Base-by-base conservation (phyloP, 2,113 vertebrate genomes). In the Vidua macroura region DNA sequence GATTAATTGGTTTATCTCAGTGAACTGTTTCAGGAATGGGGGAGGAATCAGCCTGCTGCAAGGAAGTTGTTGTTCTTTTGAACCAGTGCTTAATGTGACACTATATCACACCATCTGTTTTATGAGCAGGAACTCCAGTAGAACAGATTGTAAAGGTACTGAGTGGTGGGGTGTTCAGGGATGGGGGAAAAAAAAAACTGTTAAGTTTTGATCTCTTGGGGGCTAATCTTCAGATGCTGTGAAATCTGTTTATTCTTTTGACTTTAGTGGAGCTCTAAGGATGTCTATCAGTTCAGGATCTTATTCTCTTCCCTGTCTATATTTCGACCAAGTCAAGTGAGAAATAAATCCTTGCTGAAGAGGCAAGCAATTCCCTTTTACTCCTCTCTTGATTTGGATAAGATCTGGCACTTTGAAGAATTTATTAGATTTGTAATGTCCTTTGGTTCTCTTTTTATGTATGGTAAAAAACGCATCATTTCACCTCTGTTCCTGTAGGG, bases 171-270 rank as follows among this genome's bases (percentile, higher is more conserved):
- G 1, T 46, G 33, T 9, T 22, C 53, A 60, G 39, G 33, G 58
- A 41, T 62, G 30, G 37, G 39, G 28, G 63, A 59, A 33, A 49
- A 49, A 31, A 67, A 59, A 33, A 49, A 48, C 33, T 60, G 8
- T 41, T 28, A 55, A 43, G 5, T 70, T 82, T 84, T 85, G 44
- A 56, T 89, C 44, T 92, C 31, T 58, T 72, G 39, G 39, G 37
- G 28, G 24, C 49, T 85, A 62, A 92, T 87, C 58, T n/a, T 82
- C 41, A 82, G 44, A 31, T 52, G n/a, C 21, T 56, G 31, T 58
- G 66, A 92, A 89, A 82, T 72, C 69, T 93, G 43, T 81, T 78
- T 93, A 51, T 83, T 92, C 41, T 88, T 88, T 70, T 60, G 73
- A 64, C n/a, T 84, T 86, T 41, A 66, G 41, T 64, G 43, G 74